A percentile compares a stretch with the other conserved stretches of the same genome.
Conservation (phyloP, 2,888 invertebrate genomes). For the Lottia gigantea region DNA sequence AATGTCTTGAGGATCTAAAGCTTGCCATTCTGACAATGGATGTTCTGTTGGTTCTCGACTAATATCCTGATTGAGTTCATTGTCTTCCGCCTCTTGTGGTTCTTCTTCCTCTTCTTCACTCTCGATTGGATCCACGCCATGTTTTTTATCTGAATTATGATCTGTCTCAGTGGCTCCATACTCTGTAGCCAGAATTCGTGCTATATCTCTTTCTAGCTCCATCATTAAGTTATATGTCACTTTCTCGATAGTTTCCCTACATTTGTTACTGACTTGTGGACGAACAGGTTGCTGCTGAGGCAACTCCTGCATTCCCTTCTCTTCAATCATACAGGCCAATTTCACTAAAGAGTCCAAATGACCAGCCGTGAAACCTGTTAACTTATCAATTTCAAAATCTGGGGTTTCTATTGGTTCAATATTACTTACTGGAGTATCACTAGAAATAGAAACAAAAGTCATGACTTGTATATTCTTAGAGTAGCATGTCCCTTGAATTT, state of each 20-base stretch:
- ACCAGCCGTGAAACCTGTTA: constrained; percentile 71
- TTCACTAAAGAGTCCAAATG: constrained; percentile 72
- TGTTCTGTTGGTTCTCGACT: neutral
- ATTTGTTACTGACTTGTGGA: constrained; percentile 14
- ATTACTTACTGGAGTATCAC: constrained; percentile 68
- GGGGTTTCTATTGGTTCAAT: constrained; percentile 71
- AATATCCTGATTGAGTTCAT: neutral
- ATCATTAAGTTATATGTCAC: constrained; percentile 40
- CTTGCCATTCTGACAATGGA: neutral
- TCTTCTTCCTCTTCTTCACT: neutral
- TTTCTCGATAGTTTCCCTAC: neutral
- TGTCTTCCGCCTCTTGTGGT: neutral
- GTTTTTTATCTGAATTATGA: constrained; percentile 56
- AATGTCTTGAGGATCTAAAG: neutral
- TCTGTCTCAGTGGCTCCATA: constrained; percentile 32
- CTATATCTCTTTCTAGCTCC: constrained; percentile 62
- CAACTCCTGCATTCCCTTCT: constrained; percentile 53
- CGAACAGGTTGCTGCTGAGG: neutral
- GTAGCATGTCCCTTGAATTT: too few species aligned
- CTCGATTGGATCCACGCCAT: constrained; percentile 4
- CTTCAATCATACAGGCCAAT: constrained; percentile 72
- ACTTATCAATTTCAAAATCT: constrained; percentile 71
- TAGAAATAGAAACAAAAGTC: constrained; percentile 44
- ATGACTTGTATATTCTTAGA: too few species aligned
- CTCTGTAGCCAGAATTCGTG: constrained; percentile 53